phyloP scores from a whole-genome alignment of 2,888 invertebrate species.

The Microctonus aethiopoides region DNA sequence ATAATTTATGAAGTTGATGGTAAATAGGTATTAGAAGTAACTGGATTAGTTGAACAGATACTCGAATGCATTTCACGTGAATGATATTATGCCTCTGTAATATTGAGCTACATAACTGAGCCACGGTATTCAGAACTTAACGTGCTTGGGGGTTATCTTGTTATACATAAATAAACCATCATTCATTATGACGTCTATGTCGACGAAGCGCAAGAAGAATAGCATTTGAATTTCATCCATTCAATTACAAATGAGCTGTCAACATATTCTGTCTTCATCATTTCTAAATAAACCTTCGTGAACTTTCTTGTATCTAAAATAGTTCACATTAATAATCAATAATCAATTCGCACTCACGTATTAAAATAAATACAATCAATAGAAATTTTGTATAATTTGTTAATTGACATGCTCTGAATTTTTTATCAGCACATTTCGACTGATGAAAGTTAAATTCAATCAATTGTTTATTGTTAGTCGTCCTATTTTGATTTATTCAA shows the following conservation, averaged over 20 bases:
- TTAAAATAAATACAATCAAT: too few species aligned
- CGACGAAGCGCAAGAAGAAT: not conserved
- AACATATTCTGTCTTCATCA: too few species aligned
- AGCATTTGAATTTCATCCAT: not conserved
- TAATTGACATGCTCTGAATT: too few species aligned
- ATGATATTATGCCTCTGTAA: not conserved
- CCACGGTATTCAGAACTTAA: not conserved
- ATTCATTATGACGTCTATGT: not conserved
- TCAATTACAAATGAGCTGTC: not conserved
- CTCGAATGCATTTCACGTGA: not conserved
- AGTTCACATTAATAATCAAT: not conserved
- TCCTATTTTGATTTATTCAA: too few species aligned
- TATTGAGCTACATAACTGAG: not conserved
- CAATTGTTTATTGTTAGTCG: too few species aligned
- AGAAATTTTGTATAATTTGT: too few species aligned
- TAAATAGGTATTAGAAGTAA: not conserved
- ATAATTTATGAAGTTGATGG: too few species aligned
- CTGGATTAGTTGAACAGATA: not conserved
- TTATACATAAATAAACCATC: not conserved
- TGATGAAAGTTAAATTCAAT: too few species aligned
- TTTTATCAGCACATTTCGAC: too few species aligned
- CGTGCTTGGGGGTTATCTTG: not conserved
- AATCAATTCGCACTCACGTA: too few species aligned
- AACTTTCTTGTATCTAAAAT: not conserved
- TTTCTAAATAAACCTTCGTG: too few species aligned